A percentile compares a stretch with the other conserved stretches of the same genome.
These are phyloP conservation scores for Pterophyllum scalare DNA, from an alignment of 2,113 vertebrate genomes.

Conservation along the genomic window DNA sequence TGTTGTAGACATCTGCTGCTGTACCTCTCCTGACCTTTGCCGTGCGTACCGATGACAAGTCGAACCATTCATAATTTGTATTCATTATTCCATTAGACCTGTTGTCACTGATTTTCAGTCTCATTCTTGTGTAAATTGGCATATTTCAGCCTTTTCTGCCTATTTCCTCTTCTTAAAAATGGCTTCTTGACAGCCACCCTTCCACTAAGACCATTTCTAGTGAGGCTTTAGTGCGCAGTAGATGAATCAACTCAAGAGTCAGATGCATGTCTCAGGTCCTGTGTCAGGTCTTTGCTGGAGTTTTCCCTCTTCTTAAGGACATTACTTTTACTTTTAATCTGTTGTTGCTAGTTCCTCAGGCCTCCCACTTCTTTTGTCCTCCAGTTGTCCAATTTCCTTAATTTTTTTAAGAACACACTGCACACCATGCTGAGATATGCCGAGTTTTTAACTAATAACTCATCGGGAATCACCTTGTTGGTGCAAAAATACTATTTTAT, in stretches of 20 bases:
- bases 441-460: neutral
- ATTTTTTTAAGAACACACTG: no score
- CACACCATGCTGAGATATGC: no score
- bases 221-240: no score
- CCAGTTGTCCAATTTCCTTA: no score
- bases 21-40: neutral
- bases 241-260: no score
- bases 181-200: no score
- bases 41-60: rapidly evolving
- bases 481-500: neutral
- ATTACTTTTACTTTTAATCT: neutral
- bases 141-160: neutral
- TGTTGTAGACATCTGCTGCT: neutral
- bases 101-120: neutral
- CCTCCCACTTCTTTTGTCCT: no score
- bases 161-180: neutral
- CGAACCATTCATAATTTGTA: neutral
- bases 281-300: no score
- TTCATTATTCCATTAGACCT: neutral
- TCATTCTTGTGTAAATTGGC: neutral
- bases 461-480: neutral
- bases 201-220: no score
- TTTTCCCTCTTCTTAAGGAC: neutral
- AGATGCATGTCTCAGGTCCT: no score
- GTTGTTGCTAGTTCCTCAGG: no score